These are phyloP conservation scores for Eustalomyia histrio DNA, from an alignment of 2,888 invertebrate species.

Conservation along the genomic window DNA sequence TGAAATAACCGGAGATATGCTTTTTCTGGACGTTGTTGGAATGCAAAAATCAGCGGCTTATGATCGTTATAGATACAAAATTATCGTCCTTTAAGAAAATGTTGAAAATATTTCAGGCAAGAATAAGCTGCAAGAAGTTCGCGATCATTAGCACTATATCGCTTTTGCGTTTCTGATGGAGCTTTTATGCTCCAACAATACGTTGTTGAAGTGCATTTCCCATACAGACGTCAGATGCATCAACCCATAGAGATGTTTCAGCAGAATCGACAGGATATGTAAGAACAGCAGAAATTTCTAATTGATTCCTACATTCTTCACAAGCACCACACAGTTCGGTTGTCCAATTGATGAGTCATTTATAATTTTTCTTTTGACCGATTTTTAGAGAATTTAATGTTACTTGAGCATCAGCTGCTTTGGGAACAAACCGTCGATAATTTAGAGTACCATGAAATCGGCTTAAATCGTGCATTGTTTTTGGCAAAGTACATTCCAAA, in stretches of 20 bases:
- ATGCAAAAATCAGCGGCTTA: slow-evolving; percentile 41
- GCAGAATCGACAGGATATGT: not conserved
- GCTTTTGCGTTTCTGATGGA: not conserved
- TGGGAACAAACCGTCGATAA: too few relatives aligned
- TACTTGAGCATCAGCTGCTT: not conserved
- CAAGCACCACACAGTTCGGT: not conserved
- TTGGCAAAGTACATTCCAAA: too few relatives aligned
- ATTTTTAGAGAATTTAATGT: not conserved
- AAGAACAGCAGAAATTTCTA: not conserved
- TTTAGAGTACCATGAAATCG: too few relatives aligned
- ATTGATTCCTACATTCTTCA: not conserved
- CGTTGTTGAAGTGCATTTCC: slow-evolving; percentile 11
- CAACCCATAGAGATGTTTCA: not conserved
- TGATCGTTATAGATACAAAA: slow-evolving; percentile 41
- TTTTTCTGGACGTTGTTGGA: slow-evolving; percentile 2
- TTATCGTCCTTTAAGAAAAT: slow-evolving; percentile 18
- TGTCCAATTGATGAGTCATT: too few relatives aligned
- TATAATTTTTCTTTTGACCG: not conserved
- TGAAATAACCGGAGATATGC: not conserved
- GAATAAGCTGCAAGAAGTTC: not conserved
- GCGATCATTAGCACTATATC: not conserved
- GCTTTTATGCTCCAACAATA: not conserved
- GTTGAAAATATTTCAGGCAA: not conserved
- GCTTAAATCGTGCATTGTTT: not conserved
- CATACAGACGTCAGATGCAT: slow-evolving; percentile 19